A percentile compares a stretch with the other conserved stretches of the same genome.
phyloP scores from a whole-genome alignment of 1,140 invertebrate species.

The Procambarus virginalis region DNA sequence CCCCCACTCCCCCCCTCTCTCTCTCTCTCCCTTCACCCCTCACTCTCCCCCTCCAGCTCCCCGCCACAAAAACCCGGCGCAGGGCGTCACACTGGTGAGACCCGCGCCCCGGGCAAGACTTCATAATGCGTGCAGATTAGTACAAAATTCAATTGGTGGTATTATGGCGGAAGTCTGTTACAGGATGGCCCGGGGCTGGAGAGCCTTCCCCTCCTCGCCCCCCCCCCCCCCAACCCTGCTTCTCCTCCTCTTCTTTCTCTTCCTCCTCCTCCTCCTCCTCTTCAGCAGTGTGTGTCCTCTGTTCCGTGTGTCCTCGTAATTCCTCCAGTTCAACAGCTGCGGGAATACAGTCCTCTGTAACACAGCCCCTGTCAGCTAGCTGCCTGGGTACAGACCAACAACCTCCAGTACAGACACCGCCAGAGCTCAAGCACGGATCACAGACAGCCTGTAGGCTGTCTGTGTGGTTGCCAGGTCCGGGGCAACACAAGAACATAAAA shows the following conservation, averaged over 20 bases:
- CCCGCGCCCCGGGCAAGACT: conserved; percentile 45
- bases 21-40: not conserved
- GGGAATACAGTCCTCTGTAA: too few species aligned
- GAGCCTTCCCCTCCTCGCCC: not conserved
- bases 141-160: conserved; percentile 62
- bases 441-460: not conserved
- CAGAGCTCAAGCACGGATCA: not conserved
- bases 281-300: too few species aligned
- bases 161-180: conserved; percentile 63
- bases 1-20: not conserved
- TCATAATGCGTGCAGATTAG: conserved; percentile 64
- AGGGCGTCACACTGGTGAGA: conserved; percentile 29
- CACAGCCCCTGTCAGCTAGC: too few species aligned
- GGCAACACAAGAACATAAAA: too few species aligned
- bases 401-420: too few species aligned
- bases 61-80: conserved; percentile 6
- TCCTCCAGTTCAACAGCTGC: too few species aligned
- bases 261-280: too few species aligned
- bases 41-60: not conserved
- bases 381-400: too few species aligned
- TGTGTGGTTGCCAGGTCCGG: too few species aligned
- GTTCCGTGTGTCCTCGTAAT: too few species aligned
- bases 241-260: not conserved
- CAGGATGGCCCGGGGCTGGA: conserved; percentile 30
- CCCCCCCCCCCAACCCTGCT: not conserved